Evolutionary conservation across 2,113 vertebrate genomes (phyloP).

Genomic region (Pagrus major): DNA sequence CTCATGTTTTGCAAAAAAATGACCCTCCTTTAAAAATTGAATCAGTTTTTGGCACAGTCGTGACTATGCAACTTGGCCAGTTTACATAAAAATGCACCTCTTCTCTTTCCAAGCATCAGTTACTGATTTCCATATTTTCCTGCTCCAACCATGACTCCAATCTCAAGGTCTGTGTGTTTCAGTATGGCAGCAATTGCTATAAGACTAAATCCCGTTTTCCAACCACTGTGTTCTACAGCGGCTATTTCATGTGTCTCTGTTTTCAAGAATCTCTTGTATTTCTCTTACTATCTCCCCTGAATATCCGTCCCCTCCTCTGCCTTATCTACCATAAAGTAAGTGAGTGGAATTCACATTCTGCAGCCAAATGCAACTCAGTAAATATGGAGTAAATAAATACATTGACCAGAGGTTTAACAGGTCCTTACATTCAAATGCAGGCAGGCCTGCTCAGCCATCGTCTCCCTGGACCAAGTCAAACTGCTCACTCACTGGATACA

Average conservation of each 20-base stretch:
- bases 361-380: slow-evolving; percentile 16
- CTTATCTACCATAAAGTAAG: slow-evolving; percentile 20
- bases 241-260: background rate
- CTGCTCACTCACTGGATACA: slow-evolving; percentile 8
- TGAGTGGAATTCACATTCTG: slow-evolving; percentile 39
- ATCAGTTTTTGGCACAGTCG: slow-evolving; percentile 16
- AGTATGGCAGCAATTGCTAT: background rate
- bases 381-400: slow-evolving; percentile 31
- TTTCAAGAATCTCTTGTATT: background rate
- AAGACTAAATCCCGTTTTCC: slow-evolving; percentile 5
- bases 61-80: slow-evolving; percentile 3
- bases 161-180: slow-evolving; percentile 2
- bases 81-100: slow-evolving; percentile 22
- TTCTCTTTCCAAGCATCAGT: slow-evolving; percentile 24
- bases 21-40: background rate
- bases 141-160: slow-evolving; percentile 15
- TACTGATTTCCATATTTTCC: slow-evolving; percentile 29
- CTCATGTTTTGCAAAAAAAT: background rate
- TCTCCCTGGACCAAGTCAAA: slow-evolving; percentile 38
- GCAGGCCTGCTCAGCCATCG: slow-evolving; percentile 39
- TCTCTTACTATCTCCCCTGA: background rate
- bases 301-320: background rate
- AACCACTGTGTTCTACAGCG: slow-evolving; percentile 17
- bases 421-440: slow-evolving; percentile 38
- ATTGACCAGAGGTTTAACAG: slow-evolving; percentile 42